These are phyloP conservation scores for Campaea margaritaria DNA, from an alignment of 2,888 invertebrate species.

Conservation along the genomic window DNA sequence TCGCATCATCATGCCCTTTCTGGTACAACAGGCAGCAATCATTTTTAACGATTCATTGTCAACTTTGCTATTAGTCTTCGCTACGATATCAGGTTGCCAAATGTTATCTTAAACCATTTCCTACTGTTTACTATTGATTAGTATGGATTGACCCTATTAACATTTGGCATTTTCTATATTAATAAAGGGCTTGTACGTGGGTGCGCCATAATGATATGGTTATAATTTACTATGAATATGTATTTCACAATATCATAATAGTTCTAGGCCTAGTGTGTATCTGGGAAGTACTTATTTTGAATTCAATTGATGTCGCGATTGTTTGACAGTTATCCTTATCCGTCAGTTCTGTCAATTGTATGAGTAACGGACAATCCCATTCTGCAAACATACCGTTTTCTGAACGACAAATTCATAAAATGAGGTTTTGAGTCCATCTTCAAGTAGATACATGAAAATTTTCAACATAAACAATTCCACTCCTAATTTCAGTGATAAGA, in stretches of 20 bases:
- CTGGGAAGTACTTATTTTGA: constrained; percentile 59
- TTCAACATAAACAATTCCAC: constrained; percentile 4
- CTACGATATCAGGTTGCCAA: constrained; percentile 62
- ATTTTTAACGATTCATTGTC: constrained; percentile 81
- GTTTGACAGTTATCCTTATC: constrained; percentile 73
- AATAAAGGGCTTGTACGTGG: constrained; percentile 5
- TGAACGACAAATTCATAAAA: constrained; percentile 66
- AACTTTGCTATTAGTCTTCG: constrained; percentile 55
- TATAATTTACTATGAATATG: constrained; percentile 14
- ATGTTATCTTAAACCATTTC: constrained; percentile 50
- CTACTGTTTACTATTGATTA: constrained; percentile 38
- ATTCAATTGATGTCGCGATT: constrained; percentile 68
- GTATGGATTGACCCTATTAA: not conserved
- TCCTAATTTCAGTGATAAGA: not conserved
- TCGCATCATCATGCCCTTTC: constrained; percentile 69
- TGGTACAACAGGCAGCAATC: constrained; percentile 71
- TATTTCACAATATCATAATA: constrained; percentile 8
- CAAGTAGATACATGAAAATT: constrained; percentile 17
- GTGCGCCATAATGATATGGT: not conserved
- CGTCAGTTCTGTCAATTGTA: constrained; percentile 69
- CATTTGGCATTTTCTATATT: constrained; percentile 8
- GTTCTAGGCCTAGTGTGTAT: constrained; percentile 7
- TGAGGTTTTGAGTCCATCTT: constrained; percentile 67
- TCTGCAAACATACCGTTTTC: constrained; percentile 74
- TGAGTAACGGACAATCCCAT: constrained; percentile 73